phyloP scores from a whole-genome alignment of 2,113 vertebrate genomes.

The Rhinogobius similis region DNA sequence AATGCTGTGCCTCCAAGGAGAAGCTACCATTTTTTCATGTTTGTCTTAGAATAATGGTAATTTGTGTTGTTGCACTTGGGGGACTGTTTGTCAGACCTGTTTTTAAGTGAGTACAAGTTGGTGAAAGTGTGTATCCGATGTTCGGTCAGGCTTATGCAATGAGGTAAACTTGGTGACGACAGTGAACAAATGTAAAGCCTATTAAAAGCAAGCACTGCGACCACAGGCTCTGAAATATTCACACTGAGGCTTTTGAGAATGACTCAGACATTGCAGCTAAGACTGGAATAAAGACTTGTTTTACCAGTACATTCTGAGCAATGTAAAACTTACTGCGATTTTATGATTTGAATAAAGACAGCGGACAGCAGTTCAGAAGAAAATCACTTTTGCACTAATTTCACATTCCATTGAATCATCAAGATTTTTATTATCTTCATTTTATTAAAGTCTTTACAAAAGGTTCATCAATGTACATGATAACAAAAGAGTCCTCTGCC shows the following conservation, averaged over 20 bases:
- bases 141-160: conserved; percentile 53
- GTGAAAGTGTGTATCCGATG: conserved; percentile 26
- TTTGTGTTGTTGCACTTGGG: not conserved
- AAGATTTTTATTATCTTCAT: too few relatives aligned
- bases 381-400: not conserved
- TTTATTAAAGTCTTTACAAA: not conserved
- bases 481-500: not conserved
- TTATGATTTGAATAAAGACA: not conserved
- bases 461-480: not conserved
- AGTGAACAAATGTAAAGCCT: conserved; percentile 39
- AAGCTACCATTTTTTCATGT: conserved; percentile 8
- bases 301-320: not conserved
- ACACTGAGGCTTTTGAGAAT: conserved; percentile 37
- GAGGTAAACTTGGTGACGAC: conserved; percentile 10
- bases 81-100: conserved; percentile 10
- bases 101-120: conserved; percentile 24
- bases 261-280: conserved; percentile 21
- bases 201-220: conserved; percentile 30
- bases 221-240: conserved; percentile 46
- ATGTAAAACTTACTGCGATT: not conserved
- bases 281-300: conserved; percentile 1
- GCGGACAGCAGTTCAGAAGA: not conserved
- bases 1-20: not conserved
- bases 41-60: conserved; percentile 6
- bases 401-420: not conserved